phyloP scores from a whole-genome alignment of 2,797 vertebrate species.

The Xyrichtys novacula region DNA sequence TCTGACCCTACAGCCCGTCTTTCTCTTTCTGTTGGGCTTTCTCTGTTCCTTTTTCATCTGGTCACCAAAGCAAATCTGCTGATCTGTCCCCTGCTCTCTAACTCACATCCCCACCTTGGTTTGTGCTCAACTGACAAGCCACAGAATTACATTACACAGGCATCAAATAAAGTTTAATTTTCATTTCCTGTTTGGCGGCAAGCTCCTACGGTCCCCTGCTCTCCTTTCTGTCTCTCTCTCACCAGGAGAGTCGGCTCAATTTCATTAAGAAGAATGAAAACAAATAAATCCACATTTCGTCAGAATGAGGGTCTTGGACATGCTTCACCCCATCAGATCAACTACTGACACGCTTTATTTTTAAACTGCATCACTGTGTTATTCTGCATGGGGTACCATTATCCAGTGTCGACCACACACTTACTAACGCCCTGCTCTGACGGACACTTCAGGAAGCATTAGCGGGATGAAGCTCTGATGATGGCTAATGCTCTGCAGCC shows the following conservation, averaged over 20 bases:
- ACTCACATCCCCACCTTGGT: neutral
- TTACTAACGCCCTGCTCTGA: conserved; percentile 17
- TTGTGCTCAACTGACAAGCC: neutral
- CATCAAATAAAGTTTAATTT: conserved; percentile 22
- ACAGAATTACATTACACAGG: conserved; percentile 10
- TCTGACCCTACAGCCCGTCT: neutral
- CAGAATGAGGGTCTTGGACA: neutral
- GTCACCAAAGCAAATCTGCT: neutral
- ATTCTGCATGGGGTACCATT: neutral
- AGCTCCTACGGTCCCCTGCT: neutral
- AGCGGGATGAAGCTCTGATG: conserved; percentile 53
- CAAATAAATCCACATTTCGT: conserved; percentile 4
- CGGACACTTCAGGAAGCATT: conserved; percentile 60
- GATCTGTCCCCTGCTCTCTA: neutral
- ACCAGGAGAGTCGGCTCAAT: neutral
- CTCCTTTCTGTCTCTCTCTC: neutral
- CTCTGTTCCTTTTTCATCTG: neutral
- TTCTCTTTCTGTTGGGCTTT: conserved; percentile 16
- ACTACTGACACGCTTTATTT: neutral
- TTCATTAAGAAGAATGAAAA: conserved; percentile 8
- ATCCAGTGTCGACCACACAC: conserved; percentile 21
- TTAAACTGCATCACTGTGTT: neutral
- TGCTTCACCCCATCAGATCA: neutral
- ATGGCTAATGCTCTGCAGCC: conserved; percentile 58
- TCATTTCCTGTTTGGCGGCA: conserved; percentile 17